These are phyloP conservation scores for Caenorhabditis remanei DNA, from an alignment of 1,140 invertebrate species.

Conservation along the genomic window DNA sequence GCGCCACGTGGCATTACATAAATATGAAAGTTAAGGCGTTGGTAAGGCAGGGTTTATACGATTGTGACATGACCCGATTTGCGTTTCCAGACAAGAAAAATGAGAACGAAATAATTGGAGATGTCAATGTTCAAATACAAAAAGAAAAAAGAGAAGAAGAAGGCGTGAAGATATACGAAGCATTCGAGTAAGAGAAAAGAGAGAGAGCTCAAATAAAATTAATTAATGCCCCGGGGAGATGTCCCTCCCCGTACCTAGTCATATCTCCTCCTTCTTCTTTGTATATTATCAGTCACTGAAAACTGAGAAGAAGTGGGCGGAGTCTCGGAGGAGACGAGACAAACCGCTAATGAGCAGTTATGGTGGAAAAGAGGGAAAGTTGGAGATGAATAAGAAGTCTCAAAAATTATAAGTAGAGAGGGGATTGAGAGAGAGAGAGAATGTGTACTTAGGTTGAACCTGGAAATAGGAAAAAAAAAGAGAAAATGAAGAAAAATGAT, in stretches of 20 bases:
- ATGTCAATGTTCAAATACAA: neutral
- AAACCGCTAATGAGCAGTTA: conserved; percentile 35
- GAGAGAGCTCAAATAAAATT: conserved; percentile 43
- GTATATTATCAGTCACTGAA: conserved; percentile 19
- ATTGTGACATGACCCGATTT: no score
- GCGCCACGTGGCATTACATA: no score
- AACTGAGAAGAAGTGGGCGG: neutral
- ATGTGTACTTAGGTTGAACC: no score
- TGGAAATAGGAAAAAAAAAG: neutral
- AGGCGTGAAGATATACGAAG: neutral
- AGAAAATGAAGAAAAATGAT: conserved; percentile 1
- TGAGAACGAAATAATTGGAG: neutral
- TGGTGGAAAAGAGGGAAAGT: neutral
- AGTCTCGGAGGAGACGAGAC: neutral
- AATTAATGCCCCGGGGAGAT: conserved; percentile 29
- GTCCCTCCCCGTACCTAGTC: neutral
- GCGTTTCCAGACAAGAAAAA: no score
- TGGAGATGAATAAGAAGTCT: neutral
- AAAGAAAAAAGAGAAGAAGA: neutral
- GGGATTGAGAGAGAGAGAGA: neutral
- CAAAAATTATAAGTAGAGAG: neutral
- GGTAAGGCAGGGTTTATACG: no score
- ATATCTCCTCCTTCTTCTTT: neutral
- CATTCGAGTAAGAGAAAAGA: conserved; percentile 1
- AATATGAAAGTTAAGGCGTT: no score